Percentiles rank a stretch among this genome's conserved stretches.
Evolutionary conservation across 2,888 invertebrate genomes (phyloP).

Genomic region (Sarcophaga caerulescens): DNA sequence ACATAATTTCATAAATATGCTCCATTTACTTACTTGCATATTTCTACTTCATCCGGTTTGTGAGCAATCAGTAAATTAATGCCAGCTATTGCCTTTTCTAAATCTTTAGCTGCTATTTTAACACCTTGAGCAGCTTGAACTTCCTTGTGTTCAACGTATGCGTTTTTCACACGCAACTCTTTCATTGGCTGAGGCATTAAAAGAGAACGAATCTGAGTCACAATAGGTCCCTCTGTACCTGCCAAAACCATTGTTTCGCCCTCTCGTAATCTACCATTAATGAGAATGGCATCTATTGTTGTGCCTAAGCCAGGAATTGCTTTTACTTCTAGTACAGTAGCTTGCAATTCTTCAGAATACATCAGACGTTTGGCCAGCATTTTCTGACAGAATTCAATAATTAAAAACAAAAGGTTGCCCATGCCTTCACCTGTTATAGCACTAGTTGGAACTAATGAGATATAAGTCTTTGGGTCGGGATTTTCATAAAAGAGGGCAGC

Average conservation of each 20-base stretch:
- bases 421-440: conserved; percentile 99
- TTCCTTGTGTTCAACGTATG: conserved; percentile 96
- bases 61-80: conserved; percentile 95
- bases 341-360: conserved; percentile 95
- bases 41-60: conserved; percentile 96
- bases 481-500: conserved; percentile 98
- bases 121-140: conserved; percentile 98
- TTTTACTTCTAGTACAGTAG: conserved; percentile 94
- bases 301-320: conserved; percentile 98
- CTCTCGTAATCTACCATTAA: conserved; percentile 96
- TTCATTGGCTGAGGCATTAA: conserved; percentile 99
- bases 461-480: conserved; percentile 94
- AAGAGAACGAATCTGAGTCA: conserved; percentile 97
- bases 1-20: not conserved
- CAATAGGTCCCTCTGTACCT: conserved; percentile 98
- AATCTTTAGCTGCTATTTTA: conserved; percentile 98
- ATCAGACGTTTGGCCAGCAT: conserved; percentile 93
- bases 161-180: conserved; percentile 97
- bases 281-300: conserved; percentile 98
- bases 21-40: conserved; percentile 83
- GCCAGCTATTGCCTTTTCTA: conserved; percentile 98
- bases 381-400: conserved; percentile 95
- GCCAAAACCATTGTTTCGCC: conserved; percentile 97
- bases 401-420: conserved; percentile 97
- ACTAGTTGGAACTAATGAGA: conserved; percentile 98